A percentile compares a stretch with the other conserved stretches of the same genome.
Evolutionary conservation across 1,140 invertebrate genomes (phyloP).

Genomic region (Aphis gossypii): DNA sequence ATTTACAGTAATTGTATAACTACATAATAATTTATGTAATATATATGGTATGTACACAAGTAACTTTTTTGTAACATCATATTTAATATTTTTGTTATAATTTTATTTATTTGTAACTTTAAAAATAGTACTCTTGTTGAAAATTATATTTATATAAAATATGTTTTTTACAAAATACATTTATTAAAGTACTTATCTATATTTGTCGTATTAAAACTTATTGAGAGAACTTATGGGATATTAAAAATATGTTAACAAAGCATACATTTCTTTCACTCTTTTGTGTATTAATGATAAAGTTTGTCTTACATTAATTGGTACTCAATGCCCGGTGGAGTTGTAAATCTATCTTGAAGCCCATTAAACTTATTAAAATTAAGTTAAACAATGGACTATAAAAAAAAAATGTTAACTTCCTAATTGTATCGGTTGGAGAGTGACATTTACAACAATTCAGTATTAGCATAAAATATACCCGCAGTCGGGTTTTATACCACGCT

Average conservation of each 20-base stretch:
- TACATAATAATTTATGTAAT: background rate
- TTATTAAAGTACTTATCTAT: background rate
- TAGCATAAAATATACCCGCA: background rate
- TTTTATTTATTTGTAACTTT: background rate
- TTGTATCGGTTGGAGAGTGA: slow-evolving; percentile 40
- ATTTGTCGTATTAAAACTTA: background rate
- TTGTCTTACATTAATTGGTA: background rate
- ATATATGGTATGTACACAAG: background rate
- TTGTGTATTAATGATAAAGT: background rate
- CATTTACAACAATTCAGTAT: slow-evolving; percentile 39
- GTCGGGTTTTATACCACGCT: background rate
- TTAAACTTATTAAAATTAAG: slow-evolving; percentile 53
- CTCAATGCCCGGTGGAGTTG: background rate
- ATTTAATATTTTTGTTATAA: background rate
- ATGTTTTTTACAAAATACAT: background rate
- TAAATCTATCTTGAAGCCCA: slow-evolving; percentile 17
- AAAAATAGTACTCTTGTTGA: background rate
- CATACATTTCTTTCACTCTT: background rate
- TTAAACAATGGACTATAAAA: slow-evolving; percentile 47
- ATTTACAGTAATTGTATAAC: background rate
- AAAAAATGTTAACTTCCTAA: slow-evolving; percentile 17
- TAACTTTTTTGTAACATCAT: background rate
- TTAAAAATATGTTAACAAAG: background rate
- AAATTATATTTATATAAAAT: background rate
- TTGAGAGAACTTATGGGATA: background rate